Percentiles rank a stretch among this genome's conserved stretches.
phyloP scores from a whole-genome alignment of 92 coral and sea anemone genomes.

The Hydrozoanthus gracilis region DNA sequence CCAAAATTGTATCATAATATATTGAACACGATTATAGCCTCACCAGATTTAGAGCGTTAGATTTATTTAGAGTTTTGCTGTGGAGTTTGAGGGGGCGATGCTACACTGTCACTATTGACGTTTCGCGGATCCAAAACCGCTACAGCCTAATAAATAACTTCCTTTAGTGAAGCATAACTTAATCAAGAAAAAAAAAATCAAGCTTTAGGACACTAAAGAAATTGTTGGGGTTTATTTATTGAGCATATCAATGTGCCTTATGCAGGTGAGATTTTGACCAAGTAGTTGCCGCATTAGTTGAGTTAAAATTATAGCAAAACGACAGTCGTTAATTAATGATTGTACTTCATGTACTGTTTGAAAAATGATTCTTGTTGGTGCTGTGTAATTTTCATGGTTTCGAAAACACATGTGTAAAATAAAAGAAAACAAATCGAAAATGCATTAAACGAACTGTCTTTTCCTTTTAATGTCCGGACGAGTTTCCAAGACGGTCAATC shows the following conservation, averaged over 20 bases:
- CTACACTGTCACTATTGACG: not conserved
- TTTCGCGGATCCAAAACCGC: not conserved
- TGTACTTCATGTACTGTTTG: not conserved
- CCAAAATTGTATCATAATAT: conserved; percentile 59
- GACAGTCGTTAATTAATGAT: not conserved
- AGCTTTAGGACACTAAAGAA: conserved; percentile 14
- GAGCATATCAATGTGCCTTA: conserved; percentile 39
- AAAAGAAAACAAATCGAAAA: conserved; percentile 16
- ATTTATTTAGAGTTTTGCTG: conserved; percentile 34
- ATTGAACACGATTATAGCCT: conserved; percentile 48
- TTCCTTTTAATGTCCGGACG: not conserved
- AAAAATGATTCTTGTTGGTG: conserved; percentile 6
- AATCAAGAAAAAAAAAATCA: conserved; percentile 20
- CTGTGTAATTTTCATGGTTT: conserved; percentile 17
- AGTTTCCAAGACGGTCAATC: not conserved
- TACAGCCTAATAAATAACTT: conserved; percentile 13
- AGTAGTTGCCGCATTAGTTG: not conserved
- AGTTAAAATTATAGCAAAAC: not conserved
- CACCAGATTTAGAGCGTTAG: conserved; percentile 42
- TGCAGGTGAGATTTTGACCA: conserved; percentile 30
- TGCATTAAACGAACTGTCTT: conserved; percentile 22
- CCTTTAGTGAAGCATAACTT: conserved; percentile 10
- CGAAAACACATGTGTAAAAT: conserved; percentile 27
- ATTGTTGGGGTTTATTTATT: conserved; percentile 34
- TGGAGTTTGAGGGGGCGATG: conserved; percentile 32